These are phyloP conservation scores for Apeira syringaria DNA, from an alignment of 2,888 invertebrate genomes.

Conservation along the genomic window DNA sequence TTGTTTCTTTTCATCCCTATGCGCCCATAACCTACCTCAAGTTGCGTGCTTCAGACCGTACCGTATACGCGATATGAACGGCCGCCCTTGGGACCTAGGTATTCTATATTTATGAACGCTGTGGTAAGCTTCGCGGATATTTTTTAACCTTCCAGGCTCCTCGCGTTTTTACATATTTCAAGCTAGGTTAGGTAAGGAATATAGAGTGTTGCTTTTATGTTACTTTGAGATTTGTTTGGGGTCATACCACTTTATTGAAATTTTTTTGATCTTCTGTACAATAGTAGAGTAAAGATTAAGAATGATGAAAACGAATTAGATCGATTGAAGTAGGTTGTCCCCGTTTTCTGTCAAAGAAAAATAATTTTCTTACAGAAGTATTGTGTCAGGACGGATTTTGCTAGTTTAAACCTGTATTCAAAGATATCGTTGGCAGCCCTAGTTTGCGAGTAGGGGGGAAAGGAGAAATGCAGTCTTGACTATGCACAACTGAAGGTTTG, in stretches of 20 bases:
- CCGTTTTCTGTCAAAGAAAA: too few relatives aligned
- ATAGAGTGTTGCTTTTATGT: too few relatives aligned
- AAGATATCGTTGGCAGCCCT: conserved; percentile 28
- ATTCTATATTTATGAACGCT: conserved; percentile 21
- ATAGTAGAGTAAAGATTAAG: too few relatives aligned
- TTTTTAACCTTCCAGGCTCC: background rate
- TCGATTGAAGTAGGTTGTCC: too few relatives aligned
- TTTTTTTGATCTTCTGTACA: too few relatives aligned
- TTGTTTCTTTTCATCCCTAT: conserved; percentile 9
- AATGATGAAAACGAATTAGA: too few relatives aligned
- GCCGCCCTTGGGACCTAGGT: conserved; percentile 52
- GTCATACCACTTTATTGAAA: background rate
- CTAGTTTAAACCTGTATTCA: too few relatives aligned
- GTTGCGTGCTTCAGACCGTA: conserved; percentile 31
- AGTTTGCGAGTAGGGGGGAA: conserved; percentile 31
- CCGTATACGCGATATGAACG: conserved; percentile 33
- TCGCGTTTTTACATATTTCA: background rate
- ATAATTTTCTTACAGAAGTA: too few relatives aligned
- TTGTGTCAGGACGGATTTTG: too few relatives aligned
- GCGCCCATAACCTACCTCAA: conserved; percentile 21
- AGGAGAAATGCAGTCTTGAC: conserved; percentile 65
- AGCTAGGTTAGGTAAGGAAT: background rate
- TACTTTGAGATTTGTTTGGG: too few relatives aligned
- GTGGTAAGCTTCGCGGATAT: conserved; percentile 3
- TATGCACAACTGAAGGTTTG: conserved; percentile 69